phyloP scores from a whole-genome alignment of 2,797 vertebrate genomes.

The Telmatherina bonti region DNA sequence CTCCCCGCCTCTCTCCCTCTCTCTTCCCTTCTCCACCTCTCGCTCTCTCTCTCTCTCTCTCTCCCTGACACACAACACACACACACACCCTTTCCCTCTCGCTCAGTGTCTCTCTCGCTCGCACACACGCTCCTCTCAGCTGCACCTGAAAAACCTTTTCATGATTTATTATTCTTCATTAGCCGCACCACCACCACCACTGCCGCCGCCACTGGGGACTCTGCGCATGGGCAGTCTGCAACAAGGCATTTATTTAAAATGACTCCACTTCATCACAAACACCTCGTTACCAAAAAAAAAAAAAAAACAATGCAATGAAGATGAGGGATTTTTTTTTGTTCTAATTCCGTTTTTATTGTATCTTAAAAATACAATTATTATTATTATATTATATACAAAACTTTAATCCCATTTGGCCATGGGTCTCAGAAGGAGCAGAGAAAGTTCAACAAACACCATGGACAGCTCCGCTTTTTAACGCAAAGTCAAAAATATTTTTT shows the following conservation, averaged over 20 bases:
- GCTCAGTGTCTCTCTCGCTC: slow-evolving; percentile 29
- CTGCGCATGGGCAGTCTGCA: slow-evolving; percentile 84
- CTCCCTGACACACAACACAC: slow-evolving; percentile 16
- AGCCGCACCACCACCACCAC: slow-evolving; percentile 72
- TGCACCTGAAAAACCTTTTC: slow-evolving; percentile 84
- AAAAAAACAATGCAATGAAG: slow-evolving; percentile 48
- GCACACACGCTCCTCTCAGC: slow-evolving; percentile 55
- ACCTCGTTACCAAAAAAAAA: slow-evolving; percentile 54
- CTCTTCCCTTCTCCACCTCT: slow-evolving; percentile 53
- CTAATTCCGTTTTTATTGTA: slow-evolving; percentile 15
- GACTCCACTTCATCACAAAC: slow-evolving; percentile 68
- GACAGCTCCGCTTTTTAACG: slow-evolving; percentile 79
- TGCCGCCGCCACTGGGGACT: slow-evolving; percentile 82
- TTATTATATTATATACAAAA: not conserved
- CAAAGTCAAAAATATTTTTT: not conserved
- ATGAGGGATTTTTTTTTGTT: slow-evolving; percentile 11
- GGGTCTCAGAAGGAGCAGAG: slow-evolving; percentile 47
- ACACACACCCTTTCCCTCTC: slow-evolving; percentile 19
- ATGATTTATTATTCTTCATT: slow-evolving; percentile 92
- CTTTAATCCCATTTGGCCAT: not conserved
- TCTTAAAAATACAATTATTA: slow-evolving; percentile 17
- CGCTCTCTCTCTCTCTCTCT: slow-evolving; percentile 54
- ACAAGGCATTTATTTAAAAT: slow-evolving; percentile 81
- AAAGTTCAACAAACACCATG: slow-evolving; percentile 69
- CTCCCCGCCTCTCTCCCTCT: slow-evolving; percentile 73